Evolutionary conservation across 2,113 vertebrate species (phyloP).

Genomic region (Sander vitreus): DNA sequence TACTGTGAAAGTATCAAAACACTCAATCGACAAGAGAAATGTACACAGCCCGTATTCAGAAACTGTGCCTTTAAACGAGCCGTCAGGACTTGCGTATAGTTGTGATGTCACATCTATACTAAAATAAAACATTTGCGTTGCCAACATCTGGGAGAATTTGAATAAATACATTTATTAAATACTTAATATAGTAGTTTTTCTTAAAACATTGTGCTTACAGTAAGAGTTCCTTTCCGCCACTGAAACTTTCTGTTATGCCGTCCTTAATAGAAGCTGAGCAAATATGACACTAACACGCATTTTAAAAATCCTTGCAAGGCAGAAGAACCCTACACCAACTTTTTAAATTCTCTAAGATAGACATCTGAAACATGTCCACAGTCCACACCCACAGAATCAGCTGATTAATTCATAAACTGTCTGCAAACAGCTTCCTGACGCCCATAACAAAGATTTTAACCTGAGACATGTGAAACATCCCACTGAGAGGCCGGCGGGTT

Average conservation of each 20-base stretch:
- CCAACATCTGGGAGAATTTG: too few species aligned
- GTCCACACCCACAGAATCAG: not conserved
- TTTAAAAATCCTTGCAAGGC: not conserved
- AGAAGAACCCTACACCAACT: too few species aligned
- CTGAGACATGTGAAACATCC: slow-evolving; percentile 43
- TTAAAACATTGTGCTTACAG: not conserved
- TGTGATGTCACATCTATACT: too few species aligned
- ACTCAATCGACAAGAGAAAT: too few species aligned
- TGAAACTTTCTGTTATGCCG: not conserved
- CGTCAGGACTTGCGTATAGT: too few species aligned
- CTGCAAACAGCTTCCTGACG: not conserved
- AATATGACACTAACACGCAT: not conserved
- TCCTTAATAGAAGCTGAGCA: not conserved
- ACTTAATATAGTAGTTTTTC: too few species aligned
- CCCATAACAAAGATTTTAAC: slow-evolving; percentile 4
- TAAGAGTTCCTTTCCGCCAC: not conserved
- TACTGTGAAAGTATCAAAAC: too few species aligned
- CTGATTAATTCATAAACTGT: not conserved
- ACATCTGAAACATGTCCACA: not conserved
- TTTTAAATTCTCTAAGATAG: not conserved
- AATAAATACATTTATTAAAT: too few species aligned
- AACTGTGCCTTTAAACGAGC: too few species aligned
- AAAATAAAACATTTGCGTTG: too few species aligned
- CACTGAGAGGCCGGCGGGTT: not conserved
- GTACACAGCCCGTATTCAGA: too few species aligned